These are phyloP conservation scores for Ceratina australensis DNA, from an alignment of 1,140 invertebrate genomes.

Conservation along the genomic window DNA sequence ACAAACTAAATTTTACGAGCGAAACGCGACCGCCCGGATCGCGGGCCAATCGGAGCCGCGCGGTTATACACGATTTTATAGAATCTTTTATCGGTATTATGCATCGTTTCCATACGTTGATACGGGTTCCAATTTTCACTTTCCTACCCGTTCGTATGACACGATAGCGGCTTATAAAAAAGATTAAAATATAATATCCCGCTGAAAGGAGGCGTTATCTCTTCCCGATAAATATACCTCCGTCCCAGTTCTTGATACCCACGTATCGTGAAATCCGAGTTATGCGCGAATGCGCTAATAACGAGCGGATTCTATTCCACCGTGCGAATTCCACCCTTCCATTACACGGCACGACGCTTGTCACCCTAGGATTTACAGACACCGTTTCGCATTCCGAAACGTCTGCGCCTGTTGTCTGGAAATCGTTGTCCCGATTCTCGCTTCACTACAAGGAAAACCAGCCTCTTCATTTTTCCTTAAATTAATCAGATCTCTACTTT, in stretches of 20 bases:
- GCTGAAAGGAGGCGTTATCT: conserved; percentile 32
- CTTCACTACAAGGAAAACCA: no score
- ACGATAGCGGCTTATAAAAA: not conserved
- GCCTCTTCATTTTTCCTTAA: no score
- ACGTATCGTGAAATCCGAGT: conserved; percentile 75
- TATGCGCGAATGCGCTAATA: conserved; percentile 77
- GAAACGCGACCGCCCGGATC: not conserved
- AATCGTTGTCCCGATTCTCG: conserved; percentile 11
- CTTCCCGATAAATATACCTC: conserved; percentile 51
- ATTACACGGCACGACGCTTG: conserved; percentile 55
- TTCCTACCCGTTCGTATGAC: no score
- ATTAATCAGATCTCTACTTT: no score
- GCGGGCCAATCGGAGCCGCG: not conserved
- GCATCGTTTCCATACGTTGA: no score
- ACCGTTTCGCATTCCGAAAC: conserved; percentile 41
- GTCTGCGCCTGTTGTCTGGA: not conserved
- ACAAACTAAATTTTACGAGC: conserved; percentile 35
- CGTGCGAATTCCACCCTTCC: conserved; percentile 71
- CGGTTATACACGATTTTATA: not conserved
- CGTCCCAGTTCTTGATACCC: conserved; percentile 32
- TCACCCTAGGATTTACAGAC: conserved; percentile 56
- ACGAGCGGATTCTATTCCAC: conserved; percentile 76
- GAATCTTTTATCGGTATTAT: conserved; percentile 2
- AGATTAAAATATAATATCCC: conserved; percentile 1
- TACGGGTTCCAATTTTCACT: no score